Conservation (phyloP, 2,797 vertebrate genomes). For the Heliangelus exortis region DNA sequence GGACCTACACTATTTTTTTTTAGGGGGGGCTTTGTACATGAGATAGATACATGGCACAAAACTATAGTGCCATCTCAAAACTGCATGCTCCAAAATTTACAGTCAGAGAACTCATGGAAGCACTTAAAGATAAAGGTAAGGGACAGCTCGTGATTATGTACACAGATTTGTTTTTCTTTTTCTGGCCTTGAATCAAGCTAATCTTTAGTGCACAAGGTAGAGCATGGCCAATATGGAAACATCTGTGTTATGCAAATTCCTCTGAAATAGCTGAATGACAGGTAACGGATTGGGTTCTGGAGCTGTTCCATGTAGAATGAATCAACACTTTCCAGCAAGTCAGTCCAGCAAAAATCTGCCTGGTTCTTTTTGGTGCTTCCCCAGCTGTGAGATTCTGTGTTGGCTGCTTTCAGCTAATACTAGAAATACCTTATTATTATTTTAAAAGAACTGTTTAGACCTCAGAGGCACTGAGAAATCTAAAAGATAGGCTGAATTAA, state of each 20-base stretch:
- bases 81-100: neutral
- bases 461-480: neutral
- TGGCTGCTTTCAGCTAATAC: neutral
- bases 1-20: neutral
- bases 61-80: neutral
- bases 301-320: conserved; percentile 21
- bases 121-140: neutral
- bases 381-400: neutral
- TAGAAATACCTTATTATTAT: neutral
- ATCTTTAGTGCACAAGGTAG: neutral
- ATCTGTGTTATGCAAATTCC: conserved; percentile 36
- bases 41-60: neutral
- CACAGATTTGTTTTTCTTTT: neutral
- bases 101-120: neutral
- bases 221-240: conserved; percentile 8
- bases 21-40: neutral
- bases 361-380: neutral
- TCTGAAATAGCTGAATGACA: conserved; percentile 27
- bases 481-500: neutral
- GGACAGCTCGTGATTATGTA: neutral
- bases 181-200: neutral
- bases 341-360: neutral
- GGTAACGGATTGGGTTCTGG: conserved; percentile 34
- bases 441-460: neutral
- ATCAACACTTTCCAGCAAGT: conserved; percentile 20